Evolutionary conservation across 2,888 invertebrate species (phyloP), one percentile per base, ranked within the genome.

Genomic region (Drosophila recens): DNA sequence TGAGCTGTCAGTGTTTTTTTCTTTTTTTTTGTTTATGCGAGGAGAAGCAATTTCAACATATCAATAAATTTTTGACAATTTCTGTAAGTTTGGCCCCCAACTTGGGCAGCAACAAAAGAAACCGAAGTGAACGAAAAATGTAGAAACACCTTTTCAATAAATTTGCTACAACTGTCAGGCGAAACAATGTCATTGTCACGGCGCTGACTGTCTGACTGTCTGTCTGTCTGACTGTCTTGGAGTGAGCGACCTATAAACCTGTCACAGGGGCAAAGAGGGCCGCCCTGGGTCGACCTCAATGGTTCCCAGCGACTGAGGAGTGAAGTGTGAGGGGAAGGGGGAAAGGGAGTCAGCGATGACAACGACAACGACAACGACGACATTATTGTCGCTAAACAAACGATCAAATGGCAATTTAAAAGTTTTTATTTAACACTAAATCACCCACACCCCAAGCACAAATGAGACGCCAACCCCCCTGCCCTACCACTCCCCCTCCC

Each of bases 391-490:
- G 89, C 91, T 91, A 91, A 90, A 91, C 90, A 91, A 91, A 91
- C 91, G 91, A 91, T 91, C 91, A 91, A 91, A 91, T 91, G 90
- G 89, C 91, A 91, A 91, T 91, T 91, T 91, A 90, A 90, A 90
- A 90, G 87, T 87, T 89, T 87, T 87, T 87, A 87, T 87, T 87
- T 89, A 87, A 87, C 87, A 87, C 89, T 87, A 87, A 87, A 87
- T 87, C 89, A 87, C 87, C 89, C 87, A 87, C 85, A 82, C 82
- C 80, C 72, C 72, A 42, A n/a, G 45, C 72, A 66, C 61, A 69
- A 78, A 78, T 68, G 79, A 78, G 79, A 68, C 70, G 65, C 58
- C 66, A 67, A 51, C 65, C 33, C 46, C 36, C 13, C 8, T 13
- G 4, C 13, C 8, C 34, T 5, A 33, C 27, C 45, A 17, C 43